Base-by-base conservation (phyloP, 2,797 vertebrate species). In the Ambastaia sidthimunki region DNA sequence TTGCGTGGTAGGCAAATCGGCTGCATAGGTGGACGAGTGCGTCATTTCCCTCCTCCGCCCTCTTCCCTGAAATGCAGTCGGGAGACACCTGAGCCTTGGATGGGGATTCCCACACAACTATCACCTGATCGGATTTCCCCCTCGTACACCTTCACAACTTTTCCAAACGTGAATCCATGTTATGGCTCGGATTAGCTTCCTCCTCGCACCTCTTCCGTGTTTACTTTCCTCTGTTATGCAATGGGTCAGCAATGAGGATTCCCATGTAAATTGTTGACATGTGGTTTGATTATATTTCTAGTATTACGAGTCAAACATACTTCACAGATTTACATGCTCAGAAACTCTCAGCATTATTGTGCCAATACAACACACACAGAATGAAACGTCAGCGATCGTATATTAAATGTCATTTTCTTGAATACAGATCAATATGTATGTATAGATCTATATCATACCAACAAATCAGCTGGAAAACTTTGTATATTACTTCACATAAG, bases 111-210 rank as follows among this genome's bases (percentile, higher is more conserved):
- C 90, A 88, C 18, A 4, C 44, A 75, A 66, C 65, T 71, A 63
- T 19, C 73, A 59, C 44, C 47, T 82, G 62, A 85, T 70, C 84
- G 91, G 90, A 91, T 48, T 93, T 92, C 85, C 93, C 92, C 82
- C 85, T n/a, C 28, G 59, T 21, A 69, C 63, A 79, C 72, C 68
- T n/a, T 60, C 82, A 78, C 71, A 12, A 77, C 78, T 68, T 74
- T 67, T 62, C 76, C 63, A 84, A 68, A 65, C 72, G 73, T 57
- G 44, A 48, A 16, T 74, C n/a, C 34, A 25, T 72, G 66, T 11
- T 78, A 65, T 73, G 80, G 71, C 62, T 67, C 28, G 28, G 72
- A 74, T 74, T 62, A 31, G 23, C 13, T 85, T 84, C 76, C 78
- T 82, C 80, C 34, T 34, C 71, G 37, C 73, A 11, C 48, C 65